Percentiles rank a stretch among this genome's conserved stretches.
These are phyloP conservation scores for Charadrius vociferus DNA, from an alignment of 2,113 vertebrate species.

Conservation along the genomic window DNA sequence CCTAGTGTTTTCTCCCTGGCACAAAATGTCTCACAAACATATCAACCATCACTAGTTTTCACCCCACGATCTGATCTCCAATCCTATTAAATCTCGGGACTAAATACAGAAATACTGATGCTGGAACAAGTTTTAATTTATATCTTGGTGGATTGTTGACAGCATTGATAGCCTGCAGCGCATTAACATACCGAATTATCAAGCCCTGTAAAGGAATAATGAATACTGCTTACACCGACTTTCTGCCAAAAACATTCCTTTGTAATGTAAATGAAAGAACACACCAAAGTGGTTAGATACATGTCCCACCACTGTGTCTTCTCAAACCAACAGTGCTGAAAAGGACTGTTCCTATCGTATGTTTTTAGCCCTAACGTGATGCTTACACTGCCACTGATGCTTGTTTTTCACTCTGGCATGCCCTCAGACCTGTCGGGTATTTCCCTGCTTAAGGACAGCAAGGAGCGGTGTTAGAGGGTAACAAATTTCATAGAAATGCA, in stretches of 20 bases:
- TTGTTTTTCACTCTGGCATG: not conserved
- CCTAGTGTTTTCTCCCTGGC: not conserved
- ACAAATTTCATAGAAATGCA: not conserved
- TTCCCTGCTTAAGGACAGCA: not conserved
- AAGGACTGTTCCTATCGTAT: not conserved
- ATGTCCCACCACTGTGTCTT: not conserved
- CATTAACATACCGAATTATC: conserved; percentile 26
- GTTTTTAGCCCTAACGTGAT: not conserved
- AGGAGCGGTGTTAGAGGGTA: not conserved
- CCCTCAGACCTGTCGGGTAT: not conserved
- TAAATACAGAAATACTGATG: not conserved
- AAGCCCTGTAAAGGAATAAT: conserved; percentile 32
- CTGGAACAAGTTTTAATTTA: not conserved
- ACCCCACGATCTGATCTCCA: not conserved
- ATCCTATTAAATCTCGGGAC: not conserved
- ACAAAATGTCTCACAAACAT: not conserved
- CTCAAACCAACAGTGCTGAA: not conserved
- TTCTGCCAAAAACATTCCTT: conserved; percentile 35
- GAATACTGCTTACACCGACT: not conserved
- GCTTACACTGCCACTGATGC: not conserved
- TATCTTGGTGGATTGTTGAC: not conserved
- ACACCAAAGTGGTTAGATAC: not conserved
- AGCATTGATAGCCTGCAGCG: not conserved
- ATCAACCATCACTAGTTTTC: not conserved
- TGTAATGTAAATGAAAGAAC: conserved; percentile 58